Evolutionary conservation across 2,113 vertebrate species (phyloP), one percentile per base, ranked within the genome.

Genomic region (Cettia cetti): DNA sequence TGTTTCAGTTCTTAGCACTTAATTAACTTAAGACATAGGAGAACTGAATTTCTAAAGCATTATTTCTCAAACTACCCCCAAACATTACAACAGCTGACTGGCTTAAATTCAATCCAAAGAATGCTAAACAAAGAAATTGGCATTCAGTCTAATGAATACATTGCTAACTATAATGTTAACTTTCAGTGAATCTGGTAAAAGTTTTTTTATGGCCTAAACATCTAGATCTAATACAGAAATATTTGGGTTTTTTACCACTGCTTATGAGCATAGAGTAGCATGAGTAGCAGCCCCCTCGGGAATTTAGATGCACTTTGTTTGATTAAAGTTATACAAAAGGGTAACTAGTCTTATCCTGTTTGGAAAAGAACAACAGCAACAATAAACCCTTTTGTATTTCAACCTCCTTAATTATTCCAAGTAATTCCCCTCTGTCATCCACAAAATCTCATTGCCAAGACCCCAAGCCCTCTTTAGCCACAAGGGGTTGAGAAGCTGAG

Each of bases 11-110:
- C 28, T 94, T 35, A 76, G 35, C 16, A 22, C 64, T 63, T 93
- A 97, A 93, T 97, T 95, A 96, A 82, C 63, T 33, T 52, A 57
- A 85, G 17, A 54, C 56, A 82, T 15, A 54, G 74, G 2, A 93
- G 52, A 47, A 90, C 1, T 69, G 50, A 77, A 82, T 86, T 94
- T 54, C 49, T 92, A 39, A 39, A 94, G 39, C 84, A 87, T 9
- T 79, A 91, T 64, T 86, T 86, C 45, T 79, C 11, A 9, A 90
- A 94, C 33, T 82, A 82, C 26, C 7, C 47, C 20, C 54, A 76
- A 92, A 91, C 44, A 45, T 54, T 90, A 53, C n/a, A 90, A n/a
- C 13, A 92, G 39, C 8, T 79, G 50, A 90, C 50, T 78, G 28
- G 42, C 21, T 90, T 40, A 91, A 65, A 92, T 60, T 78, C 44